These are phyloP conservation scores for Benthosema pterotum DNA, from an alignment of 2,797 vertebrate genomes.

Conservation along the genomic window DNA sequence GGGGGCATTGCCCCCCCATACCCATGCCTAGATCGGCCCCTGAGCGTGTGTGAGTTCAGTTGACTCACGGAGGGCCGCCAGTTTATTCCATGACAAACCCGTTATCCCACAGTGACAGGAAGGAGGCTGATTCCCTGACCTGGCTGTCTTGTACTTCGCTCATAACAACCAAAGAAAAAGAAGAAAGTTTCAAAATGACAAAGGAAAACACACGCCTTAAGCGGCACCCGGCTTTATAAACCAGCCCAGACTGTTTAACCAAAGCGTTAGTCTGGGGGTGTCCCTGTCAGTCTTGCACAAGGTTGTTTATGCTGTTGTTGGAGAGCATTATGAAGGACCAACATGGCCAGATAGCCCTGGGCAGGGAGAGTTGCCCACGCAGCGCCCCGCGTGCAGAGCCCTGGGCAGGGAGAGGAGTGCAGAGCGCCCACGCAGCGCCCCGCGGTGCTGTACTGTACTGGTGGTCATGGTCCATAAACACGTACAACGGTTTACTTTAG, in stretches of 20 bases:
- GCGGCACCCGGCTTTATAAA: constrained; percentile 29
- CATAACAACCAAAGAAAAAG: not conserved
- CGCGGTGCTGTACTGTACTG: constrained; percentile 12
- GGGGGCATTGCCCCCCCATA: no score
- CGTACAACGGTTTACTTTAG: no score
- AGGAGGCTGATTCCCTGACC: not conserved
- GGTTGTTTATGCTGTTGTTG: constrained; percentile 49
- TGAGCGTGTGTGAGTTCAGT: no score
- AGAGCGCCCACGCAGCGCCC: constrained; percentile 16
- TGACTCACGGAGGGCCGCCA: no score
- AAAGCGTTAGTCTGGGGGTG: not conserved
- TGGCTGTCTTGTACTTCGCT: not conserved
- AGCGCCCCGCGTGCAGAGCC: constrained; percentile 11
- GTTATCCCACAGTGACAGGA: constrained; percentile 47
- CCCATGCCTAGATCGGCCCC: no score
- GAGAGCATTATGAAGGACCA: constrained; percentile 46
- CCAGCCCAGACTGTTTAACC: constrained; percentile 17
- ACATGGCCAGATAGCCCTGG: constrained; percentile 2
- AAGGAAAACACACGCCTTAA: constrained; percentile 31
- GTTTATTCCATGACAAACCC: constrained; percentile 14
- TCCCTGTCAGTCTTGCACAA: constrained; percentile 39
- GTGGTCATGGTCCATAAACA: no score
- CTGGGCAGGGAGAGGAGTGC: constrained; percentile 32
- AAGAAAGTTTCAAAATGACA: constrained; percentile 40
- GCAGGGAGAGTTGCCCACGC: constrained; percentile 25